Evolutionary conservation across 2,113 vertebrate genomes (phyloP).

Genomic region (Macquaria australasica): DNA sequence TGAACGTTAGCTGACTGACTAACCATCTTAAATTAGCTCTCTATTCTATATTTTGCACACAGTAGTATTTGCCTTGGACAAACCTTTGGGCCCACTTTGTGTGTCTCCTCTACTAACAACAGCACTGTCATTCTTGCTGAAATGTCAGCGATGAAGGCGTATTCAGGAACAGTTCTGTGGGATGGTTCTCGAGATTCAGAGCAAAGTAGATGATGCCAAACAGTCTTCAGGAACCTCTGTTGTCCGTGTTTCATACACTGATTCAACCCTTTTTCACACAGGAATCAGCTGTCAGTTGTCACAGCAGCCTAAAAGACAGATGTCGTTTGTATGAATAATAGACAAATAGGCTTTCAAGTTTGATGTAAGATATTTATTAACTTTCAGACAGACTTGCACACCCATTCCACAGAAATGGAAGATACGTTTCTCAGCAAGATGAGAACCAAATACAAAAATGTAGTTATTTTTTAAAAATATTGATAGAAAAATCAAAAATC

Average conservation of each 20-base stretch:
- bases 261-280: slow-evolving; percentile 2
- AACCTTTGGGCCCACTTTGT: background rate
- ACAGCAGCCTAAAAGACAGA: background rate
- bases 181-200: background rate
- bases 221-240: slow-evolving; percentile 3
- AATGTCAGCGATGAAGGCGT: slow-evolving; percentile 29
- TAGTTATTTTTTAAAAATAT: background rate
- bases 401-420: background rate
- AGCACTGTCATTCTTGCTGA: slow-evolving; percentile 1
- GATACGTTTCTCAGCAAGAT: background rate
- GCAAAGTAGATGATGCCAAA: slow-evolving; percentile 13
- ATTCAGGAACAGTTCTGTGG: background rate
- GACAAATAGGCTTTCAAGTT: slow-evolving; percentile 12
- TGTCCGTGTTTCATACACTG: background rate
- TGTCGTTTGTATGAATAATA: background rate
- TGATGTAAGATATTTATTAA: background rate
- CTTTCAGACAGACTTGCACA: background rate
- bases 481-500: background rate
- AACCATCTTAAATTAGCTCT: background rate
- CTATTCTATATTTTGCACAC: background rate
- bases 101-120: slow-evolving; percentile 6
- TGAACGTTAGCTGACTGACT: background rate
- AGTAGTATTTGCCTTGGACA: background rate
- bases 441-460: background rate
- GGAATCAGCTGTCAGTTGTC: slow-evolving; percentile 17